These are phyloP conservation scores for Platygyra sinensis DNA, from an alignment of 64 coral and sea anemone genomes.

Conservation along the genomic window DNA sequence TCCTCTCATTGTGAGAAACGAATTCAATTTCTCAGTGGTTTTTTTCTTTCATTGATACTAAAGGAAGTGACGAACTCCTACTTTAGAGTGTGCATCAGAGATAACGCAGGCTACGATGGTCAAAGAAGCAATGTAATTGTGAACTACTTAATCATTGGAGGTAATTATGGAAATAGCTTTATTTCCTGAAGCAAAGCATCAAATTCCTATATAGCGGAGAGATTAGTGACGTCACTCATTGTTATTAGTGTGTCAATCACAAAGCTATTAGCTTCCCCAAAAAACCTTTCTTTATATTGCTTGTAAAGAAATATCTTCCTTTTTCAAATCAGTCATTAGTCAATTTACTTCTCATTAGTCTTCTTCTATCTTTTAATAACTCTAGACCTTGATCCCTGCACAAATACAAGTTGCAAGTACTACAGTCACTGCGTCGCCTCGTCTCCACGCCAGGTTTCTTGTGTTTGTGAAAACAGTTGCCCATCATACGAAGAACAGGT, in stretches of 20 bases:
- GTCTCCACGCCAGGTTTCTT: background rate
- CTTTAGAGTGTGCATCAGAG: slow-evolving; percentile 57
- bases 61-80: slow-evolving; percentile 31
- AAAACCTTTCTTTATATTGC: too few species aligned
- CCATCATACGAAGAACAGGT: slow-evolving; percentile 63
- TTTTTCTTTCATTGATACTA: background rate
- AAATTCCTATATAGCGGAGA: too few species aligned
- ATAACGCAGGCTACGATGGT: slow-evolving; percentile 11
- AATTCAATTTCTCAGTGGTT: too few species aligned
- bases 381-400: slow-evolving; percentile 49
- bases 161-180: background rate
- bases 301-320: too few species aligned
- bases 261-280: too few species aligned
- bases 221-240: too few species aligned
- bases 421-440: slow-evolving; percentile 40
- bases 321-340: background rate
- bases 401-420: slow-evolving; percentile 33
- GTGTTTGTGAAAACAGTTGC: slow-evolving; percentile 42
- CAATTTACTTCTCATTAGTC: background rate
- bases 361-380: background rate
- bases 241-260: too few species aligned
- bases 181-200: too few species aligned
- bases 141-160: slow-evolving; percentile 59
- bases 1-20: too few species aligned
- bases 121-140: background rate